Evolutionary conservation across 1,140 invertebrate genomes (phyloP), one percentile per base, ranked within the genome.

Genomic region (Druon quercuslanigerum): DNA sequence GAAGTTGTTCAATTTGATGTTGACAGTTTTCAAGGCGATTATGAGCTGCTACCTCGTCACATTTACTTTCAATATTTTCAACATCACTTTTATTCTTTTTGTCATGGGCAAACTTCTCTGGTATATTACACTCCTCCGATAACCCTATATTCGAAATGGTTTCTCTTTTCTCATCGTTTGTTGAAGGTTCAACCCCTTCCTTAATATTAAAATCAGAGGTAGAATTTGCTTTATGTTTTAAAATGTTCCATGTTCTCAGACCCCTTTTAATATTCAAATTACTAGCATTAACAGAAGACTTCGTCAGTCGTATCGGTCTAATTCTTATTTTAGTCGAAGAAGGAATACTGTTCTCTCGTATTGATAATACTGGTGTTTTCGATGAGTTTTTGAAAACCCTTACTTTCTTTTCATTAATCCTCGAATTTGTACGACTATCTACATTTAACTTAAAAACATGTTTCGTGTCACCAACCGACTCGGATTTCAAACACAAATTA

Each of bases 1-100:
- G 89, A 3, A 90, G 79, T 13, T 80, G 82, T 57, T 87, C 84
- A 75, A 90, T 90, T 19, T 86, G 86, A 17, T 76, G 74, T 17
- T 85, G 85, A 52, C 85, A 89, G 40, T 78, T 84, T 72, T 83
- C 79, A 54, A 87, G 33, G 17, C 75, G 76, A 50, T 83, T 78
- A 50, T 85, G 84, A 13, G 86, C 85, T 66, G 16, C 25, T 71
- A 33, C 4, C 33, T 17, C 25, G 76, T 60, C 33, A 72, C 79
- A 40, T 52, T 82, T 72, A 25, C 50, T 6, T 6, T 72, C 20
- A 51, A 20, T 72, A 33, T 52, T 51, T 17, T 20, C 5, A 40
- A 17, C 40, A 33, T n/a, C 25, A 25, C n/a, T 72, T 72, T 72
- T 9, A 46, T 46, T 51, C 17, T 50, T 14, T 51, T 72, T 72